Conservation (phyloP, 2,797 vertebrate genomes). For the Cichlasoma orientale region DNA sequence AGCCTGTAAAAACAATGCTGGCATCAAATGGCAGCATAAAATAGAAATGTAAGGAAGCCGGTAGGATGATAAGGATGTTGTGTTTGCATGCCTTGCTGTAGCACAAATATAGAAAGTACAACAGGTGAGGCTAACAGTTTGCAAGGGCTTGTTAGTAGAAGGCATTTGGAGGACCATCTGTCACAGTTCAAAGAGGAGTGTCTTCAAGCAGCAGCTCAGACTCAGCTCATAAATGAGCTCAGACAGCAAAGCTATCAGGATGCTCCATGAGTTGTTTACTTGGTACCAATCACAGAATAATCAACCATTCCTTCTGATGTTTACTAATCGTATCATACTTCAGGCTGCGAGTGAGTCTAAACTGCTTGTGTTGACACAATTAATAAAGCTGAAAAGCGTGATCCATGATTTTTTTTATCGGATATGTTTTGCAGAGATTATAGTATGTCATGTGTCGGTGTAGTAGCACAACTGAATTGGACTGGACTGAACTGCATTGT, state of each 20-base stretch:
- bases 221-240: background rate
- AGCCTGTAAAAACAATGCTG: background rate
- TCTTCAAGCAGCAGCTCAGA: conserved; percentile 18
- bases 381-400: background rate
- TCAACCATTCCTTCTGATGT: conserved; percentile 2
- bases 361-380: background rate
- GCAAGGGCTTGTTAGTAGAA: background rate
- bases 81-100: background rate
- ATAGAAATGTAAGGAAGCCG: background rate
- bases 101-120: background rate
- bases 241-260: conserved; percentile 7
- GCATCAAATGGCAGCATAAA: background rate
- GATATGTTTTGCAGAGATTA: background rate
- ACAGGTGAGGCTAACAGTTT: conserved; percentile 7
- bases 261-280: background rate
- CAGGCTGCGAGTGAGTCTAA: background rate
- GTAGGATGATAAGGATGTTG: background rate
- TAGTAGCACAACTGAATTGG: background rate
- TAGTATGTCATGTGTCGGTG: background rate
- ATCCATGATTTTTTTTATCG: background rate
- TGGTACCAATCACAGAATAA: background rate
- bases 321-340: background rate
- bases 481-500: background rate
- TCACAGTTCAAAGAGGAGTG: background rate
- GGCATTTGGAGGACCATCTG: background rate